Evolutionary conservation across 2,797 vertebrate species (phyloP).

Genomic region (Enteromius paludinosus): DNA sequence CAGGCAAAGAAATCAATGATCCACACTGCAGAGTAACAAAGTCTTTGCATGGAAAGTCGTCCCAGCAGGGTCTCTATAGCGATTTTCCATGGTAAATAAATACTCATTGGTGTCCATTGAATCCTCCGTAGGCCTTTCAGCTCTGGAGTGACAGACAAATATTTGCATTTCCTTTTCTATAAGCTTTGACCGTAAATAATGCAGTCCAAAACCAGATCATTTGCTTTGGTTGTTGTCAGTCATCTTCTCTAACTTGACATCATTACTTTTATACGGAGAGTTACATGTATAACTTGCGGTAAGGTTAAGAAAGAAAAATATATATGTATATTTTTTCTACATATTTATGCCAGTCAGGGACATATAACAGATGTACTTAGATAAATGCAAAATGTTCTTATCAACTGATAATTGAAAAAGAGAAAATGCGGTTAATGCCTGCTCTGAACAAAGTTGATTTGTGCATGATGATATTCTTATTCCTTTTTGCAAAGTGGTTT

Average conservation of each 20-base stretch:
- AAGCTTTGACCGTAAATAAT: background rate
- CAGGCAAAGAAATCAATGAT: constrained; percentile 39
- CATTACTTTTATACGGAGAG: background rate
- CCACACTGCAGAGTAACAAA: constrained; percentile 26
- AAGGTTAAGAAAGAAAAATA: background rate
- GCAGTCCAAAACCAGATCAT: background rate
- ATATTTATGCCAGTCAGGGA: background rate
- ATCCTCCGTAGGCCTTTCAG: background rate
- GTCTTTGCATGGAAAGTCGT: constrained; percentile 14
- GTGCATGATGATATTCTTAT: constrained; percentile 73
- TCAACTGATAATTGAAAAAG: constrained; percentile 19
- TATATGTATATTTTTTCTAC: too few relatives aligned
- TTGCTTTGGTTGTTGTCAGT: background rate
- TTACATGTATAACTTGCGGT: background rate
- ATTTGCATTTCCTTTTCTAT: constrained; percentile 5
- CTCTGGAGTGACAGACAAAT: constrained; percentile 6
- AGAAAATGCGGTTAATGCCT: constrained; percentile 29
- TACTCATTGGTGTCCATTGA: constrained; percentile 1
- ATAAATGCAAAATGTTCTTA: constrained; percentile 1
- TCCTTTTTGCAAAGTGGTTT: constrained; percentile 70
- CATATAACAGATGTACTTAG: constrained; percentile 4
- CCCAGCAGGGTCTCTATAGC: constrained; percentile 16
- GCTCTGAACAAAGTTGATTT: constrained; percentile 68
- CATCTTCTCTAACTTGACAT: background rate
- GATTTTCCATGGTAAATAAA: constrained; percentile 28